Evolutionary conservation across 1,140 invertebrate genomes (phyloP), one percentile per base, ranked within the genome.

Genomic region (Musca domestica): DNA sequence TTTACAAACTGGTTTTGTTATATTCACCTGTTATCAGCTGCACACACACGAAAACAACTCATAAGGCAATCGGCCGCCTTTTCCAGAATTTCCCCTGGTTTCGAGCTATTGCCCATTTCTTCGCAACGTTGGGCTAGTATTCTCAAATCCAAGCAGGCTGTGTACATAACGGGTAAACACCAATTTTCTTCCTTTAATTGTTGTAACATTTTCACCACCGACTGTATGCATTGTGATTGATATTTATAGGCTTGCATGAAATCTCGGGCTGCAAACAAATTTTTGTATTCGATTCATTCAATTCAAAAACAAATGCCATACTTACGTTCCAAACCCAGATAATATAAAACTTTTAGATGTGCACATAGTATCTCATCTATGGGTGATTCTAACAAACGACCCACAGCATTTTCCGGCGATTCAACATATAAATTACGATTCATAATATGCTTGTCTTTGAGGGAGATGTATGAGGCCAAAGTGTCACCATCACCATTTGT

Each of bases 111-210:
- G 71, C 82, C 73, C 82, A 83, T 71, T 27, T 74, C 83, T 78
- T 96, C 94, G 46, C 91, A 92, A 81, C 89, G 87, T 41, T 91
- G 85, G 5, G 95, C 95, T 71, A 98, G 84, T 56, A 93, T 84
- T 71, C 96, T 83, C 2, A 99, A 83, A 83, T 99, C 97, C 27
- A 95, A 84, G 75, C 94, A 95, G 19, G 96, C 87, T 2, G 88
- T 87, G 77, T 95, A 93, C 91, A 98, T 92, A 5, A 98, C 86
- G 0, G 95, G 93, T 4, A 98, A 78, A 75, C 90, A 90, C 96
- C 96, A 99, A 82, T 98, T 99, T 74, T 98, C 95, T 77, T 98
- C 96, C 75, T 96, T 96, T 72, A 94, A 90, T 15, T 87, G 83
- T 82, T 95, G 93, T 63, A 99, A 84, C 30, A 95, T 87, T 79